Conservation (phyloP, 2,888 invertebrate species). For the Dilophus febrilis region DNA sequence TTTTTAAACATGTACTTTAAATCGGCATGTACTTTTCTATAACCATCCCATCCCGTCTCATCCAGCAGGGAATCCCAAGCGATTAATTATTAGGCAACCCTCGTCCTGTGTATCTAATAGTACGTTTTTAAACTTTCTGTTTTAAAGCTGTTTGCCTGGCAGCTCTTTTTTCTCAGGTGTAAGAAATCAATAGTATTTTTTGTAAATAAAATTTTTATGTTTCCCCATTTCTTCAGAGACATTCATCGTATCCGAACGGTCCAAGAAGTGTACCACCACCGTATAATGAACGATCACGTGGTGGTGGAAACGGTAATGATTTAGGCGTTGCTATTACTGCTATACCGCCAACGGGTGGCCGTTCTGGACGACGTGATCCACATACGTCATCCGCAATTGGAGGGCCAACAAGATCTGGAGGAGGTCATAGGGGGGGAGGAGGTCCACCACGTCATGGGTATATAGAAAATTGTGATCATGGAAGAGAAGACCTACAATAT, state of each 20-base stretch:
- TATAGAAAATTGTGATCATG: slow-evolving; percentile 38
- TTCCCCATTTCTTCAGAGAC: slow-evolving; percentile 23
- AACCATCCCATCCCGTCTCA: too few relatives aligned
- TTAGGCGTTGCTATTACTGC: slow-evolving; percentile 17
- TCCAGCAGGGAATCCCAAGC: too few relatives aligned
- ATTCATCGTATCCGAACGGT: slow-evolving; percentile 24
- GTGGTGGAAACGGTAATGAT: slow-evolving; percentile 17
- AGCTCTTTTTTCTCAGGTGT: too few relatives aligned
- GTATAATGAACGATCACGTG: slow-evolving; percentile 29
- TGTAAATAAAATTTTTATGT: too few relatives aligned
- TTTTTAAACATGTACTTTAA: background rate
- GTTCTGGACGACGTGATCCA: slow-evolving; percentile 1
- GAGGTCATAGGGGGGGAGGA: slow-evolving; percentile 25
- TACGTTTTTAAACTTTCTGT: too few relatives aligned
- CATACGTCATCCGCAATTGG: slow-evolving; percentile 11
- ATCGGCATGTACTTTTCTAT: background rate
- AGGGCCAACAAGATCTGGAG: slow-evolving; percentile 15
- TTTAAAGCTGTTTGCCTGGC: too few relatives aligned
- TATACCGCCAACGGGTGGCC: slow-evolving; percentile 6
- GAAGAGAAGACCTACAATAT: slow-evolving; percentile 52
- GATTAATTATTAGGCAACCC: too few relatives aligned
- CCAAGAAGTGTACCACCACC: slow-evolving; percentile 34
- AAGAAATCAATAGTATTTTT: too few relatives aligned
- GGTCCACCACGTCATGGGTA: slow-evolving; percentile 47
- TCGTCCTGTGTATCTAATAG: too few relatives aligned